Percentiles rank a stretch among this genome's conserved stretches.
Conservation (phyloP, 2,888 invertebrate genomes). For the Clivina fossor region DNA sequence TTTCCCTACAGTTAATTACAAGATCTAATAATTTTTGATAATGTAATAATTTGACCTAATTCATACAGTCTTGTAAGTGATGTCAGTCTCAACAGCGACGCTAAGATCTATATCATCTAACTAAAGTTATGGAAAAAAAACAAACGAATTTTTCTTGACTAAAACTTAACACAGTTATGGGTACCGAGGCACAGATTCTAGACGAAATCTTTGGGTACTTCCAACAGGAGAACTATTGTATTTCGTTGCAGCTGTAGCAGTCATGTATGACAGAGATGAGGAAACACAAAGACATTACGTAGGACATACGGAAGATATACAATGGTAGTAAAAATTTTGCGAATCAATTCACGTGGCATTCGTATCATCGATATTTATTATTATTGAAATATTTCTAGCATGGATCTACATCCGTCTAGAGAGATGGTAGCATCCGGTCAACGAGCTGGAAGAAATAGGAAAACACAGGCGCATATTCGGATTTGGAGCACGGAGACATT, state of each 20-base stretch:
- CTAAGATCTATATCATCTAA: too few species aligned
- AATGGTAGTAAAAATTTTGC: constrained; percentile 64
- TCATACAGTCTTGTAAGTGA: too few species aligned
- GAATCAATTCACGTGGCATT: neutral
- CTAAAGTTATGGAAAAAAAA: too few species aligned
- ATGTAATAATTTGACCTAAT: too few species aligned
- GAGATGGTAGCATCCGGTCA: constrained; percentile 90
- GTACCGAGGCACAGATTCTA: constrained; percentile 88
- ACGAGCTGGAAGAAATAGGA: constrained; percentile 77
- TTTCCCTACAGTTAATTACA: too few species aligned
- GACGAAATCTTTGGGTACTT: constrained; percentile 87
- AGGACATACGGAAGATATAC: constrained; percentile 91
- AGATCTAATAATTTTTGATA: too few species aligned
- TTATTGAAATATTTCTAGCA: constrained; percentile 55
- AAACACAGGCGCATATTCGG: constrained; percentile 85
- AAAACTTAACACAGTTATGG: constrained; percentile 69
- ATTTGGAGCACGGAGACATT: constrained; percentile 91
- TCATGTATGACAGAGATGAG: constrained; percentile 83
- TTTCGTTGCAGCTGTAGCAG: constrained; percentile 89
- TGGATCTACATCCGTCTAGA: constrained; percentile 85
- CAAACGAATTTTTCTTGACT: constrained; percentile 18
- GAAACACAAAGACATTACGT: constrained; percentile 87
- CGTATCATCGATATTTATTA: neutral
- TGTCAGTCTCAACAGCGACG: too few species aligned
- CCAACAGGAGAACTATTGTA: constrained; percentile 92